Conservation (phyloP, 2,113 vertebrate species). For the Ictalurus punctatus region DNA sequence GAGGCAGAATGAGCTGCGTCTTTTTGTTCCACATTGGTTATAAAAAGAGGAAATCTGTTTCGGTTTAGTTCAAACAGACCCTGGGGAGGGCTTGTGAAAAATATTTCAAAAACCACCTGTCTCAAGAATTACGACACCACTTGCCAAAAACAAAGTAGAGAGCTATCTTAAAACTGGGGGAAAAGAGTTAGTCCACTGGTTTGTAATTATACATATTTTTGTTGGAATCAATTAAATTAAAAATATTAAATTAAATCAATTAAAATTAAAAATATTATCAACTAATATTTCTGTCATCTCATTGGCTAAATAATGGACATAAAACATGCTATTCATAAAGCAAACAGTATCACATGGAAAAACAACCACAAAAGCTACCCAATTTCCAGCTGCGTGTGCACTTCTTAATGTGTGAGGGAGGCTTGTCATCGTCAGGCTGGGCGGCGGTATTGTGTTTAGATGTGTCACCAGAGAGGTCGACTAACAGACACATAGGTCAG, state of each 20-base stretch:
- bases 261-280: background rate
- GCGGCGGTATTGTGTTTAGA: slow-evolving; percentile 49
- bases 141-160: slow-evolving; percentile 27
- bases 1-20: slow-evolving; percentile 47
- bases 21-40: slow-evolving; percentile 35
- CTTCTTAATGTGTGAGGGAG: slow-evolving; percentile 27
- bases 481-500: slow-evolving; percentile 68
- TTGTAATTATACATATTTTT: background rate
- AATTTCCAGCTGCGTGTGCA: slow-evolving; percentile 29
- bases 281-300: background rate
- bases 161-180: background rate
- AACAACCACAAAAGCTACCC: slow-evolving; percentile 35
- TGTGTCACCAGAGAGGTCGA: slow-evolving; percentile 44
- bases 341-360: slow-evolving; percentile 6
- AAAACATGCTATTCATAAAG: slow-evolving; percentile 10
- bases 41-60: slow-evolving; percentile 48
- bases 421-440: slow-evolving; percentile 48
- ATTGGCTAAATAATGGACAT: background rate
- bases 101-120: slow-evolving; percentile 36
- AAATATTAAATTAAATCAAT: no score
- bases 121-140: slow-evolving; percentile 35
- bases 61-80: slow-evolving; percentile 46
- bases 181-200: background rate
- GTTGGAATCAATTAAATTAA: no score
- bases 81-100: slow-evolving; percentile 42